Base-by-base conservation (phyloP, 2,888 invertebrate species). In the Petrolisthes manimaculis region DNA sequence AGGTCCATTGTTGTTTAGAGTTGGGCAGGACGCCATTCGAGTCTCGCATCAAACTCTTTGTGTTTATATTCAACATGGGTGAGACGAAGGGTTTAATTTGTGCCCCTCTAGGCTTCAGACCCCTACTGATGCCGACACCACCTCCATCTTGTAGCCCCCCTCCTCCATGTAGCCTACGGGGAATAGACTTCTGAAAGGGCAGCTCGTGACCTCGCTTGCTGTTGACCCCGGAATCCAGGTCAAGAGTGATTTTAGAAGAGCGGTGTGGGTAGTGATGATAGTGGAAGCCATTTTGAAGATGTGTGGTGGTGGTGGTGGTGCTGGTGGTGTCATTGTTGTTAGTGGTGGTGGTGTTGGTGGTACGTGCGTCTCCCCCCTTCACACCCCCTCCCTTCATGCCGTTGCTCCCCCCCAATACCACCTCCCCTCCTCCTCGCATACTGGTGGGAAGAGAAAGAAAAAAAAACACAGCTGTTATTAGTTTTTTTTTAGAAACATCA, bases 211-310 rank as follows among this genome's bases (percentile, higher is more conserved):
- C 78, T 71, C 37, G 24, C 37, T 37, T 37, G 37, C 2, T 37
- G 21, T 74, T 80, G 61, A 74, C 81, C 80, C 84, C 88, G 53
- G 84, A 77, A 71, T 88, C 88, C 56, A 88, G 81, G 81, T 88
- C 75, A 54, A 88, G 88, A 51, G 74, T 75, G 54, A 88, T 84
- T 74, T 88, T 88, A 37, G 88, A 54, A 55, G 84, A 84, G 84
- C 81, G 84, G 80, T 74, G 67, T 12, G 14, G 71, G 5, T 77
- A 18, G 51, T 78, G 37, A 53, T 78, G n/a, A 9, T 80, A 54
- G 56, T 55, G 53, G 80, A 14, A 18, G 61, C 56, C 61, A 51
- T 67, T 82, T n/a, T 82, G 75, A 53, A 80, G 84, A 75, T 84
- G 83, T 51, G n/a, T 81, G 69, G 54, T 84, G 37, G 71, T 84